These are phyloP conservation scores for Aurelia aurita complex sp. Pacific DNA, from an alignment of 30 jellyfish, hydroid and myxozoan genomes.

Conservation along the genomic window DNA sequence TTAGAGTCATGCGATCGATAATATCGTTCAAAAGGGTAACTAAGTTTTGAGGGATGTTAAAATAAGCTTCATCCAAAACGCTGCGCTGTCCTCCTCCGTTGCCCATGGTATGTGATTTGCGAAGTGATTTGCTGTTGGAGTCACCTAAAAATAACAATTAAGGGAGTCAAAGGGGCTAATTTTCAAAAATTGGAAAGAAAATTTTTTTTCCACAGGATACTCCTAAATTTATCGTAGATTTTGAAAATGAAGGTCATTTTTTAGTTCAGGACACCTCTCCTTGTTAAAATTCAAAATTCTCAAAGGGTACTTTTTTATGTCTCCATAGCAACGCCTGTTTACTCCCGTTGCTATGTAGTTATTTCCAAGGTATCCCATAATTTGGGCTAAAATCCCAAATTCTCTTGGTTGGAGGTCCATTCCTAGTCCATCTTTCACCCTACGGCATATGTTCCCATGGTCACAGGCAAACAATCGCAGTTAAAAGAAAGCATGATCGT, in stretches of 20 bases:
- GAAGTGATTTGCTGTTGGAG: too few species aligned
- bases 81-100: too few species aligned
- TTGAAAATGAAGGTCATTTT: neutral
- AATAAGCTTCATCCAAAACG: too few species aligned
- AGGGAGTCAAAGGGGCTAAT: neutral
- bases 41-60: too few species aligned
- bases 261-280: neutral
- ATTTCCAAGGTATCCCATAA: neutral
- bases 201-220: neutral
- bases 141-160: neutral
- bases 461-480: neutral
- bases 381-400: neutral
- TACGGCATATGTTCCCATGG: neutral
- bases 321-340: neutral
- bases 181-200: neutral
- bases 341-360: neutral
- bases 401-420: neutral
- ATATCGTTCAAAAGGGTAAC: too few species aligned
- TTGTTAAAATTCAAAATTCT: neutral
- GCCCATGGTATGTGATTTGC: too few species aligned
- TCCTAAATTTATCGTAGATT: neutral
- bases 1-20: too few species aligned
- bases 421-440: neutral
- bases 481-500: neutral
- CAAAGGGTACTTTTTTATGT: neutral